These are phyloP conservation scores for Hemichromis elongatus DNA, from an alignment of 2,113 vertebrate species.

Conservation along the genomic window DNA sequence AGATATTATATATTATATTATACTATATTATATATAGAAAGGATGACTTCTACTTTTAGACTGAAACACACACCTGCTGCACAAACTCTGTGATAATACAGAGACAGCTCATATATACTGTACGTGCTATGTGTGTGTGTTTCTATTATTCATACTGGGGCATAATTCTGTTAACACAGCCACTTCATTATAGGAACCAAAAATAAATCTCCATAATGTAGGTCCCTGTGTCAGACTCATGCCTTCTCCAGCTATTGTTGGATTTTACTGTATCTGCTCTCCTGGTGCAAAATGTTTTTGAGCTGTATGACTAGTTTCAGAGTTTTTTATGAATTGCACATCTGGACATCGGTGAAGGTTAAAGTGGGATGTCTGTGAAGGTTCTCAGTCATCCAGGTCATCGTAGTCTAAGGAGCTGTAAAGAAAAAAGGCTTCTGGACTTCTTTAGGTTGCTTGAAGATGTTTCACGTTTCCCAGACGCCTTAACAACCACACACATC, in stretches of 20 bases:
- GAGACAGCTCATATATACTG: not conserved
- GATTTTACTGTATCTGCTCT: not conserved
- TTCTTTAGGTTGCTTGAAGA: too few relatives aligned
- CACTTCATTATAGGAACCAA: not conserved
- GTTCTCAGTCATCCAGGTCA: too few relatives aligned
- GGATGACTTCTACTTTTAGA: slow-evolving; percentile 21
- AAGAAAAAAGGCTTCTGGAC: too few relatives aligned
- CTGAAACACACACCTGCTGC: not conserved
- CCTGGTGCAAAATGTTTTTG: not conserved
- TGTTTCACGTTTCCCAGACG: too few relatives aligned
- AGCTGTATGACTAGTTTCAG: accelerated
- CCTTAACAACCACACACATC: too few relatives aligned
- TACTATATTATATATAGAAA: too few relatives aligned
- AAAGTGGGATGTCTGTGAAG: not conserved
- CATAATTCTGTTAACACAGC: not conserved
- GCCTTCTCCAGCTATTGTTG: not conserved
- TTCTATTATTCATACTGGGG: not conserved
- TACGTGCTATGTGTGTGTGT: not conserved
- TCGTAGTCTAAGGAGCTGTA: too few relatives aligned
- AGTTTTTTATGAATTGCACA: not conserved
- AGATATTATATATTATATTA: too few relatives aligned
- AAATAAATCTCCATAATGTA: not conserved
- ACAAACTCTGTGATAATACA: not conserved
- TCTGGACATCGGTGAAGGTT: not conserved
- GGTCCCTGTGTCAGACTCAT: not conserved